Evolutionary conservation across 2,888 invertebrate species (phyloP).

Genomic region (Drosophila testacea): DNA sequence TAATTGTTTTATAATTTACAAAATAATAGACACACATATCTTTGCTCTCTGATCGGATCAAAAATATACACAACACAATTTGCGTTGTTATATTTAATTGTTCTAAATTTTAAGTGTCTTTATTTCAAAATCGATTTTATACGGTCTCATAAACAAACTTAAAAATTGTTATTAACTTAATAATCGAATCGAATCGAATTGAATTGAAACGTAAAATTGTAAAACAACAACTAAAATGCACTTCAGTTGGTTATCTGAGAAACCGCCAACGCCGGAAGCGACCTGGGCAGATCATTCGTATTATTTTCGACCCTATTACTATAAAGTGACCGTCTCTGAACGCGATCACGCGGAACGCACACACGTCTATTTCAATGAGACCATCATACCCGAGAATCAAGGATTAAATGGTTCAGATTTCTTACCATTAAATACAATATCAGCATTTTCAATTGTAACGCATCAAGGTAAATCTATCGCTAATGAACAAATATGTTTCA

Average conservation of each 20-base stretch:
- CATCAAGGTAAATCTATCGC: conserved; percentile 84
- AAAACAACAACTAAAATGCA: conserved; percentile 76
- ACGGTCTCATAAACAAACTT: conserved; percentile 25
- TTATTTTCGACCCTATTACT: conserved; percentile 84
- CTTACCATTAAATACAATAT: conserved; percentile 84
- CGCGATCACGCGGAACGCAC: conserved; percentile 84
- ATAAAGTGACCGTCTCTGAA: conserved; percentile 85
- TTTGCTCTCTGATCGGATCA: conserved; percentile 47
- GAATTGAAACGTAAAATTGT: conserved; percentile 24
- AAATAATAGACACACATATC: conserved; percentile 40
- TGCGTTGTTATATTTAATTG: conserved; percentile 67
- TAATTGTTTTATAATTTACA: neutral
- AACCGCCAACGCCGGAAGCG: conserved; percentile 85
- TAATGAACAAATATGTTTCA: neutral
- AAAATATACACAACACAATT: conserved; percentile 38
- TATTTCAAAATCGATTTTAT: conserved; percentile 76
- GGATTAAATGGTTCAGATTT: conserved; percentile 84
- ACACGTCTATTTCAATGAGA: conserved; percentile 83
- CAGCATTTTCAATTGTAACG: conserved; percentile 85
- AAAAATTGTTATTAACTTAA: conserved; percentile 15
- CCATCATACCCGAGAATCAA: conserved; percentile 83
- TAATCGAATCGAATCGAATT: conserved; percentile 3
- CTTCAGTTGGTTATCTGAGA: conserved; percentile 84
- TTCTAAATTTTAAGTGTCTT: conserved; percentile 85
- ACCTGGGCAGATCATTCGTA: conserved; percentile 86